These are phyloP conservation scores for Aethina tumida DNA, from an alignment of 1,140 invertebrate genomes.

Conservation along the genomic window DNA sequence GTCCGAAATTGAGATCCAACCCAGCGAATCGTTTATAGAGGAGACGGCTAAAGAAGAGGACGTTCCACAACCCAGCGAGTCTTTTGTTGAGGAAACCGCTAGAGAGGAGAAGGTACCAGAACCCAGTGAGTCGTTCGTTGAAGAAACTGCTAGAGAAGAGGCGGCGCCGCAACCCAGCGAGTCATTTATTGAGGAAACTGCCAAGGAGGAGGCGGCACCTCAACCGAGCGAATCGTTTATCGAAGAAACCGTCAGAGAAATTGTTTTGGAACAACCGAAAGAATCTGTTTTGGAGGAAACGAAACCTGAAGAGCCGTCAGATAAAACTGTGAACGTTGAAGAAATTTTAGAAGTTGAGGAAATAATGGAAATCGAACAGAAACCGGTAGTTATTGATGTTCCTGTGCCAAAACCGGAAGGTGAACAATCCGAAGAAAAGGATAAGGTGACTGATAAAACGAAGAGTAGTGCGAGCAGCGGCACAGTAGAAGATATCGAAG, in stretches of 20 bases:
- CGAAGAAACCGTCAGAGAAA: constrained; percentile 1
- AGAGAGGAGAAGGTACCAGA: neutral
- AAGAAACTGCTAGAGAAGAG: neutral
- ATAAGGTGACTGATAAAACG: constrained; percentile 12
- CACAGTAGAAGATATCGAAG: constrained; percentile 10
- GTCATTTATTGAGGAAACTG: neutral
- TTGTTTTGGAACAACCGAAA: neutral
- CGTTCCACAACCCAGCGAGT: constrained; percentile 2
- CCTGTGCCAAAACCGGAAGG: constrained; percentile 3
- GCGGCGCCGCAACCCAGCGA: neutral
- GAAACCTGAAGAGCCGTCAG: constrained; percentile 3
- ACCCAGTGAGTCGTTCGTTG: neutral
- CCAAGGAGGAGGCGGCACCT: neutral
- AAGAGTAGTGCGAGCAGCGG: constrained; percentile 11
- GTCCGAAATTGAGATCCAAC: neutral
- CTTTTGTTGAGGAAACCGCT: neutral
- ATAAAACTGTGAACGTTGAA: constrained; percentile 2
- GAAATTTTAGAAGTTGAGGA: neutral
- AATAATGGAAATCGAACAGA: neutral
- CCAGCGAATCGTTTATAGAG: constrained; percentile 3
- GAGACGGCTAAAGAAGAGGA: constrained; percentile 6
- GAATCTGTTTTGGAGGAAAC: constrained; percentile 1
- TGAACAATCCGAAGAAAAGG: constrained; percentile 8
- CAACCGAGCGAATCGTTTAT: neutral
- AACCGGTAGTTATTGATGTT: neutral